Conservation (phyloP, 2,888 invertebrate species). For the Nebria brevicollis region DNA sequence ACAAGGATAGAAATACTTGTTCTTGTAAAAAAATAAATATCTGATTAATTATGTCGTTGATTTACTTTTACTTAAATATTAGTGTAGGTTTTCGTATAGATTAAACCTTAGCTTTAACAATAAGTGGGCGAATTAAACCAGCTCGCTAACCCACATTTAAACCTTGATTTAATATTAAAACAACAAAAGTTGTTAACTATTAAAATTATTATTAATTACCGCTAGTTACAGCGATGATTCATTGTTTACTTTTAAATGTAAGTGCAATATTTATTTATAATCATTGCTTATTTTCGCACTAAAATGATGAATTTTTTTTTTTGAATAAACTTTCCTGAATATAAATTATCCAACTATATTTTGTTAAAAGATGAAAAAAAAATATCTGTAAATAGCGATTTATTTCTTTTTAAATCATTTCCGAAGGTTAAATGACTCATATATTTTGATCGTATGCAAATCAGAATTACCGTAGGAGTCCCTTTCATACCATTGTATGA, state of each 20-base stretch:
- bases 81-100: not conserved
- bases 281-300: not conserved
- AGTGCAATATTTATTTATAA: not conserved
- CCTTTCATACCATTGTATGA: not conserved
- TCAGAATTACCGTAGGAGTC: not conserved
- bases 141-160: not conserved
- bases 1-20: not conserved
- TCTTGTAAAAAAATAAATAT: too few relatives aligned
- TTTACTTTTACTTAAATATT: not conserved
- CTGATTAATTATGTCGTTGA: not conserved
- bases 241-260: not conserved
- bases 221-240: not conserved
- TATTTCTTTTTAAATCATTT: not conserved
- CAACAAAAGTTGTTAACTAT: too few relatives aligned
- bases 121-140: not conserved
- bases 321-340: too few relatives aligned
- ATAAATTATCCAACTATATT: too few relatives aligned
- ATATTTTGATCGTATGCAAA: not conserved
- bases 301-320: too few relatives aligned
- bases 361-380: too few relatives aligned
- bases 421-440: not conserved
- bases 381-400: too few relatives aligned
- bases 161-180: not conserved
- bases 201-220: not conserved
- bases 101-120: not conserved